Evolutionary conservation across 2,888 invertebrate genomes (phyloP).

Genomic region (Agrilus cyanescens): DNA sequence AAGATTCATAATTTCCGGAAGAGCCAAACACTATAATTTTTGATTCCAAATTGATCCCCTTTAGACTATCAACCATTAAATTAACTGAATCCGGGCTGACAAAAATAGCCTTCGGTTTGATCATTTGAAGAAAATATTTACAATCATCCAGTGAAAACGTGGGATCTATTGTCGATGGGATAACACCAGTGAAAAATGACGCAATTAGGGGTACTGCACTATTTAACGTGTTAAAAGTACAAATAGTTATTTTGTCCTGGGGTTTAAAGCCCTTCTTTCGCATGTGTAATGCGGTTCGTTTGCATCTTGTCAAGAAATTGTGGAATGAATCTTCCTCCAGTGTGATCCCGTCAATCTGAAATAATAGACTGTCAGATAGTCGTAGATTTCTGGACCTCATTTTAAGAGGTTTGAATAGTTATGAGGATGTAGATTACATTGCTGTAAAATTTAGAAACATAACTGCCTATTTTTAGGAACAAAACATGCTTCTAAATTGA

Average conservation of each 20-base stretch:
- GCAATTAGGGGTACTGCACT: slow-evolving; percentile 37
- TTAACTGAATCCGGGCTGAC: slow-evolving; percentile 15
- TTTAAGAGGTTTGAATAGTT: no score
- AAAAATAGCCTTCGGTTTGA: slow-evolving; percentile 21
- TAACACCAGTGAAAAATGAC: slow-evolving; percentile 35
- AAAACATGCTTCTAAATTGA: no score
- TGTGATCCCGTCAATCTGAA: slow-evolving; percentile 9
- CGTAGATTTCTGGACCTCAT: no score
- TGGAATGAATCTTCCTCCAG: slow-evolving; percentile 27
- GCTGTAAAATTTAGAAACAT: no score
- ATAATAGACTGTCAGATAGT: background rate
- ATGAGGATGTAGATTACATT: no score
- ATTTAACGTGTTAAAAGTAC: slow-evolving; percentile 37
- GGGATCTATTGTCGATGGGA: slow-evolving; percentile 23
- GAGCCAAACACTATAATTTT: slow-evolving; percentile 25
- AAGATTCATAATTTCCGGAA: slow-evolving; percentile 13
- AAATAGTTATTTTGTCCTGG: slow-evolving; percentile 37
- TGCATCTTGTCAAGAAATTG: slow-evolving; percentile 18
- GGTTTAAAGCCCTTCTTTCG: slow-evolving; percentile 27
- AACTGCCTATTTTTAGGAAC: no score
- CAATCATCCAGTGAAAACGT: slow-evolving; percentile 18
- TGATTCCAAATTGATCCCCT: slow-evolving; percentile 16
- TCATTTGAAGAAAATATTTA: slow-evolving; percentile 17
- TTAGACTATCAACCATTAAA: slow-evolving; percentile 13
- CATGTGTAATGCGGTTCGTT: slow-evolving; percentile 5